Evolutionary conservation across 2,797 vertebrate species (phyloP).

Genomic region (Psittacula echo): DNA sequence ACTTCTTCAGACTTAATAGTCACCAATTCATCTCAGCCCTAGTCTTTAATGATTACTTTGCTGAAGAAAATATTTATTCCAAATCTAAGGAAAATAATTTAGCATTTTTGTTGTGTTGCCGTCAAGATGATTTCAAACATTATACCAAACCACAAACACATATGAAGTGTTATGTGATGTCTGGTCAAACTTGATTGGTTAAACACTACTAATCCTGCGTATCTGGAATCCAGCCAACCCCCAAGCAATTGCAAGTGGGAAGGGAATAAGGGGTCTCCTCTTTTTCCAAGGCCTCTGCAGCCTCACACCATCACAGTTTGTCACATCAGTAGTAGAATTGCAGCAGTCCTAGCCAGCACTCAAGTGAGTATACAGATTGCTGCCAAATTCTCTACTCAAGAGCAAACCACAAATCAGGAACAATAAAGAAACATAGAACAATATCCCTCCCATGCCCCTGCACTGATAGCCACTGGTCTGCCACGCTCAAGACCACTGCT

Average conservation of each 20-base stretch:
- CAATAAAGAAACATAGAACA: background rate
- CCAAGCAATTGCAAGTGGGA: background rate
- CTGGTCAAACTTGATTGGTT: background rate
- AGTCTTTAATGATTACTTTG: background rate
- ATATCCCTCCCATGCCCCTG: background rate
- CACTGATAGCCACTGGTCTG: background rate
- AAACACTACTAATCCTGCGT: background rate
- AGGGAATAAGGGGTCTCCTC: background rate
- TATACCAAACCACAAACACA: background rate
- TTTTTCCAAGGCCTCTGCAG: background rate
- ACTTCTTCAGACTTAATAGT: background rate
- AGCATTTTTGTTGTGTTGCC: background rate
- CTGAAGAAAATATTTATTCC: background rate
- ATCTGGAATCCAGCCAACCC: background rate
- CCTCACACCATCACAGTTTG: too few relatives aligned
- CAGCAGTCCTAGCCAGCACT: background rate
- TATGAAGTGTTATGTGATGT: background rate
- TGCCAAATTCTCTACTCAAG: slow-evolving; percentile 5
- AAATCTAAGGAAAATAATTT: background rate
- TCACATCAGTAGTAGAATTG: background rate
- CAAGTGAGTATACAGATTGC: background rate
- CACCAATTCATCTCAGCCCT: background rate
- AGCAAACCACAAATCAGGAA: background rate
- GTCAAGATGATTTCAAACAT: background rate
- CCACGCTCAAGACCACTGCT: background rate